These are phyloP conservation scores for Reticulitermes lucifugus DNA, from an alignment of 2,888 invertebrate genomes.

Conservation along the genomic window DNA sequence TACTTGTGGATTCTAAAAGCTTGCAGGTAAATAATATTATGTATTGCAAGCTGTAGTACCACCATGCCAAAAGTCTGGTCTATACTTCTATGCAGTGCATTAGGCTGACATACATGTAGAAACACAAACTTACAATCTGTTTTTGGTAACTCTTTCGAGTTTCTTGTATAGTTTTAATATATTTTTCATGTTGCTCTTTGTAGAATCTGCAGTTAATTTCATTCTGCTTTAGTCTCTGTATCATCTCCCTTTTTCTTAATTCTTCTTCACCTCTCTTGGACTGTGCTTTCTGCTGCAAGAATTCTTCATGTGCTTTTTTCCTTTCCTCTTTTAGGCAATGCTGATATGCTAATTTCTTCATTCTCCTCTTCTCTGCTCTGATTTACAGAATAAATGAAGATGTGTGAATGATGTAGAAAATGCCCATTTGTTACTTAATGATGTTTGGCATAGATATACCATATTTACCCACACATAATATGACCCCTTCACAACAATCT, in stretches of 20 bases:
- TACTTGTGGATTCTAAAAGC: too few relatives aligned
- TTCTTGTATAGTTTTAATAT: not conserved
- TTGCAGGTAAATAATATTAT: too few relatives aligned
- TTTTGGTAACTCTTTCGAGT: not conserved
- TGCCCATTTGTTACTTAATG: too few relatives aligned
- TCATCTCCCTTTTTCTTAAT: conserved; percentile 20
- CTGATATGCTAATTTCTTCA: conserved; percentile 1
- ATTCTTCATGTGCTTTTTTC: not conserved
- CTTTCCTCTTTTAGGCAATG: not conserved
- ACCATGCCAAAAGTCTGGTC: too few relatives aligned
- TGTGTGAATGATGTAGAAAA: too few relatives aligned
- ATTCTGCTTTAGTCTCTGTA: conserved; percentile 19
- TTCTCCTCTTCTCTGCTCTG: not conserved
- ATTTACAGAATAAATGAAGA: not conserved
- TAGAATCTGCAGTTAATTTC: not conserved
- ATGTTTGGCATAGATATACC: too few relatives aligned
- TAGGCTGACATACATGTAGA: too few relatives aligned
- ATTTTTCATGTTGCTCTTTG: not conserved
- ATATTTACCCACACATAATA: too few relatives aligned
- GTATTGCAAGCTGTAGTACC: too few relatives aligned
- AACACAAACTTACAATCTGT: not conserved
- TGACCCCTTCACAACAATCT: too few relatives aligned
- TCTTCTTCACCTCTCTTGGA: not conserved
- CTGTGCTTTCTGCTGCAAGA: not conserved
- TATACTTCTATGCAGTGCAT: too few relatives aligned